These are phyloP conservation scores for Linnaemya tessellans DNA, from an alignment of 2,888 invertebrate genomes.

Conservation along the genomic window DNA sequence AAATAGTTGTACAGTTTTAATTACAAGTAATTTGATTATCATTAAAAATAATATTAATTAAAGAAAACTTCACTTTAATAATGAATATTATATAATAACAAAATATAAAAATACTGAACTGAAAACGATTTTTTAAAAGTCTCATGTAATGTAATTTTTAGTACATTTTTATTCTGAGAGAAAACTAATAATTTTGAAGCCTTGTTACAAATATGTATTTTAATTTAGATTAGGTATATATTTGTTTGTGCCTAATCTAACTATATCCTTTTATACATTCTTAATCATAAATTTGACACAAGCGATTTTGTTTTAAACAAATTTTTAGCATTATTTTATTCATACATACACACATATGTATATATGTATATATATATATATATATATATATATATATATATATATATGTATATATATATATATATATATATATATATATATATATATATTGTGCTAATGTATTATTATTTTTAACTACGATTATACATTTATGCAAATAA, in stretches of 20 bases:
- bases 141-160: conserved; percentile 44
- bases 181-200: conserved; percentile 42
- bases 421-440: not conserved
- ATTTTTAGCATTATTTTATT: conserved; percentile 46
- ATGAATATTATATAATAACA: conserved; percentile 23
- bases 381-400: not conserved
- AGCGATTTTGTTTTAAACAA: conserved; percentile 69
- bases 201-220: conserved; percentile 65
- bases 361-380: not conserved
- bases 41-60: conserved; percentile 40
- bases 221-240: conserved; percentile 3
- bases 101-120: conserved; percentile 20
- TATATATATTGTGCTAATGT: conserved; percentile 51
- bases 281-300: conserved; percentile 39
- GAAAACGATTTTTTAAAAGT: conserved; percentile 8
- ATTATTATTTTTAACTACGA: conserved; percentile 60
- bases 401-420: not conserved
- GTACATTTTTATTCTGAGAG: conserved; percentile 34
- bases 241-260: not conserved
- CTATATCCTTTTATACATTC: conserved; percentile 1
- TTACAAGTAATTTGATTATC: conserved; percentile 38
- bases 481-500: conserved; percentile 43
- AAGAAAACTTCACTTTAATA: conserved; percentile 48
- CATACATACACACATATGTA: not conserved
- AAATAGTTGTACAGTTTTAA: conserved; percentile 55